Conservation (phyloP, 1,140 invertebrate species). For the Habropoda laboriosa region DNA sequence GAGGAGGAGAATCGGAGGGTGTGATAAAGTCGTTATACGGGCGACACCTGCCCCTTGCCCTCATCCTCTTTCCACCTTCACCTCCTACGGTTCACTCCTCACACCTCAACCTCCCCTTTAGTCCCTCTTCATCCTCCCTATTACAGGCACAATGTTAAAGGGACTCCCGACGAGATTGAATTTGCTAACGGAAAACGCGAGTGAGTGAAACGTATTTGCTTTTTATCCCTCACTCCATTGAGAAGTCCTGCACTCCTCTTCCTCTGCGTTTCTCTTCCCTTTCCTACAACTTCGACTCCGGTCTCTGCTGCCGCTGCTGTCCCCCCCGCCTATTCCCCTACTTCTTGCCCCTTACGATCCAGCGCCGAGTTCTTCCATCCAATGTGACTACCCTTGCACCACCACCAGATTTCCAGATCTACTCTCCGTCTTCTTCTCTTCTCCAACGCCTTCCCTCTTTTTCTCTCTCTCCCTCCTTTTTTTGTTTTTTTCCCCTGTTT, state of each 20-base stretch:
- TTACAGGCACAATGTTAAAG: conserved; percentile 80
- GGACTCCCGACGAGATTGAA: conserved; percentile 80
- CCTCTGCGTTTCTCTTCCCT: conserved; percentile 36
- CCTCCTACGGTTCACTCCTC: conserved; percentile 62
- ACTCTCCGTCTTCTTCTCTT: conserved; percentile 16
- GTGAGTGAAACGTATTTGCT: conserved; percentile 81
- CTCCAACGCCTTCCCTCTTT: conserved; percentile 2
- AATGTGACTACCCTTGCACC: conserved; percentile 45
- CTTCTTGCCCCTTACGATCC: conserved; percentile 35
- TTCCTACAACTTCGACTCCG: conserved; percentile 22
- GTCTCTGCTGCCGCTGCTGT: conserved; percentile 5
- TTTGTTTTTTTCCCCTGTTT: not conserved
- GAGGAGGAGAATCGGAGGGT: conserved; percentile 61
- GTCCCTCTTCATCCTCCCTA: conserved; percentile 77
- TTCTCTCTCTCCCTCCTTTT: not conserved
- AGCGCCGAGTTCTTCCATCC: conserved; percentile 29
- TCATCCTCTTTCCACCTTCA: conserved; percentile 48
- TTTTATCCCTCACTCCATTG: conserved; percentile 79
- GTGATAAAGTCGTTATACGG: conserved; percentile 80
- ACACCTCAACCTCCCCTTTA: conserved; percentile 64
- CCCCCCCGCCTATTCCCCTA: conserved; percentile 6
- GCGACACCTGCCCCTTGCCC: conserved; percentile 75
- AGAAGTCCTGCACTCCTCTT: conserved; percentile 70
- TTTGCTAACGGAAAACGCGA: conserved; percentile 81
- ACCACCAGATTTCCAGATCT: conserved; percentile 28